These are phyloP conservation scores for Pachyuromys duprasi DNA, from an alignment of 2,797 vertebrate genomes.

Conservation along the genomic window DNA sequence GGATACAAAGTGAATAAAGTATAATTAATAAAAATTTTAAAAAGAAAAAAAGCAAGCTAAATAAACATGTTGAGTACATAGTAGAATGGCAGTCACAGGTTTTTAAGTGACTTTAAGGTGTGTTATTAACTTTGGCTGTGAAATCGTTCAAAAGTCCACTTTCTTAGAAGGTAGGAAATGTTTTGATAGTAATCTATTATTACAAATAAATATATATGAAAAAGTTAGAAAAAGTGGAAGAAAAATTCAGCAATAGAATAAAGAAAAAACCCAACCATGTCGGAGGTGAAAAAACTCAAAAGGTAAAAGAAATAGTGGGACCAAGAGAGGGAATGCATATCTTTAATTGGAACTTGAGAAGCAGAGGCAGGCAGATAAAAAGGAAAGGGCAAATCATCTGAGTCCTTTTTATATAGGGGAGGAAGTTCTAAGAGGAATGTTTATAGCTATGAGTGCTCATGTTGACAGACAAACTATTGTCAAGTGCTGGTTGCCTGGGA, in stretches of 20 bases:
- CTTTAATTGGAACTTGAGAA: not conserved
- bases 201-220: not conserved
- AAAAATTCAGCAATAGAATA: not conserved
- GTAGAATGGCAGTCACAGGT: not conserved
- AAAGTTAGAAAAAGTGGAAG: not conserved
- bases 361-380: not conserved
- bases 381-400: not conserved
- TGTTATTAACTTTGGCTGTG: too few relatives aligned
- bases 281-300: not conserved
- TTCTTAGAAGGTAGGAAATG: not conserved
- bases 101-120: too few relatives aligned
- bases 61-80: not conserved
- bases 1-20: too few relatives aligned
- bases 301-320: not conserved
- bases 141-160: not conserved
- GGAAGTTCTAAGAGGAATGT: not conserved
- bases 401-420: not conserved
- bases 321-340: not conserved
- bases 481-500: not conserved
- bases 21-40: too few relatives aligned
- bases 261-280: not conserved
- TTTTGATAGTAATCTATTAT: not conserved
- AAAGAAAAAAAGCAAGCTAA: not conserved
- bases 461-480: not conserved
- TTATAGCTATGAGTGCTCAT: not conserved